Conservation (phyloP, 2,797 vertebrate species). For the Acipenser transmontanus region DNA sequence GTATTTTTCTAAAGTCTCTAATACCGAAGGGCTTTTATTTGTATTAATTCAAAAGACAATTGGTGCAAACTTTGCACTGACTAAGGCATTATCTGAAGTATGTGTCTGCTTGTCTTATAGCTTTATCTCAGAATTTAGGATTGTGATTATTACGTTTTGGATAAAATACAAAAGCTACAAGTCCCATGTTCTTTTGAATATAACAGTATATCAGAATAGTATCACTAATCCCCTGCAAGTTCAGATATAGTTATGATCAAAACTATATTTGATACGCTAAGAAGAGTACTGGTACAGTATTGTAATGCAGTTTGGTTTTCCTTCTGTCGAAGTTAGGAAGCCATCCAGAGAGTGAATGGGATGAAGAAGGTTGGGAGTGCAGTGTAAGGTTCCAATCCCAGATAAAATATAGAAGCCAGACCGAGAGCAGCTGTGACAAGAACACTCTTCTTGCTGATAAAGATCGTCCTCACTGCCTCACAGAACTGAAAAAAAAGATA, state of each 20-base stretch:
- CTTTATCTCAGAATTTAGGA: too few relatives aligned
- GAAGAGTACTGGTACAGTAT: neutral
- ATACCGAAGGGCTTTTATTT: too few relatives aligned
- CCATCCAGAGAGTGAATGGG: slow-evolving; percentile 91
- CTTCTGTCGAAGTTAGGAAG: slow-evolving; percentile 55
- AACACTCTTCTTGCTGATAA: slow-evolving; percentile 78
- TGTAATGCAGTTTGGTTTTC: neutral
- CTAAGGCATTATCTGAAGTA: too few relatives aligned
- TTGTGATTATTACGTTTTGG: too few relatives aligned
- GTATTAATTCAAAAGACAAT: too few relatives aligned
- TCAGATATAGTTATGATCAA: too few relatives aligned
- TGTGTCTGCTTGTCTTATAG: too few relatives aligned
- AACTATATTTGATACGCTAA: too few relatives aligned
- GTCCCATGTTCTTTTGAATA: neutral
- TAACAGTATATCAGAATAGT: neutral
- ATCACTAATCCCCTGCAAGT: too few relatives aligned
- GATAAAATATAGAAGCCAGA: slow-evolving; percentile 54
- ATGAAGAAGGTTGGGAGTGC: slow-evolving; percentile 66
- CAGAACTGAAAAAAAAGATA: slow-evolving; percentile 69
- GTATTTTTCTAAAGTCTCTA: too few relatives aligned
- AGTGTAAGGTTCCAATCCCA: slow-evolving; percentile 64
- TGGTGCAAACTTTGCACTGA: too few relatives aligned
- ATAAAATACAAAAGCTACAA: neutral
- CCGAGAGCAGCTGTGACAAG: slow-evolving; percentile 71
- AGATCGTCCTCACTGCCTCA: slow-evolving; percentile 77